Evolutionary conservation across 2,888 invertebrate genomes (phyloP), one percentile per base, ranked within the genome.

Genomic region (Cheilosia pagana): DNA sequence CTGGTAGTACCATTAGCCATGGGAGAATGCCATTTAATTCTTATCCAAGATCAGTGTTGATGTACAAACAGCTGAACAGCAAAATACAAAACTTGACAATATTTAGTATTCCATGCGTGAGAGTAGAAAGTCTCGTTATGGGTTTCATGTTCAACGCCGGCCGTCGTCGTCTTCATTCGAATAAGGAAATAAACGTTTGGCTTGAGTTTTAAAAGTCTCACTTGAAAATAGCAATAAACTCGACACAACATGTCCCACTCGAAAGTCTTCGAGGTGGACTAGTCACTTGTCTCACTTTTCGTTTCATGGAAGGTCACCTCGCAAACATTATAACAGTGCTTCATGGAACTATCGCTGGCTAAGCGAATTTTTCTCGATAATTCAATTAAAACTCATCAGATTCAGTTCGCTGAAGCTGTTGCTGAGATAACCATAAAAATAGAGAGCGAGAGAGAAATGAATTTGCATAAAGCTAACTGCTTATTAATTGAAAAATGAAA

Each of bases 401-500:
- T 67, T 19, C 70, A 75, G 70, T 41, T 65, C 43, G 50, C 25
- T 31, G 39, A 7, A n/a, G 70, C 39, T 67, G 28, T 16, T 50
- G 45, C 23, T 43, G 16, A n/a, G 41, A 7, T 12, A 35, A 3
- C 35, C 35, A 35, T 12, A n/a, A 14, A 39, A 21, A 7, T 21
- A 23, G 4, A 50, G 14, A 48, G 50, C 6, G 55, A 14, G 8
- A 39, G 35, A 60, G 43, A 53, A 16, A 48, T 48, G 1, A 70
- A 81, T 81, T 81, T 62, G 67, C 67, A 79, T 74, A 53, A 53
- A 79, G 52, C 74, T 57, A 75, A 83, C 74, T 50, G 53, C 43
- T 79, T 45, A 60, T 83, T 79, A 79, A 83, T 78, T 79, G 79
- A 35, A 63, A 70, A 75, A 78, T 74, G 67, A 78, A 78, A 83